Base-by-base conservation (phyloP, 2,888 invertebrate species). In the Eustalomyia histrio region DNA sequence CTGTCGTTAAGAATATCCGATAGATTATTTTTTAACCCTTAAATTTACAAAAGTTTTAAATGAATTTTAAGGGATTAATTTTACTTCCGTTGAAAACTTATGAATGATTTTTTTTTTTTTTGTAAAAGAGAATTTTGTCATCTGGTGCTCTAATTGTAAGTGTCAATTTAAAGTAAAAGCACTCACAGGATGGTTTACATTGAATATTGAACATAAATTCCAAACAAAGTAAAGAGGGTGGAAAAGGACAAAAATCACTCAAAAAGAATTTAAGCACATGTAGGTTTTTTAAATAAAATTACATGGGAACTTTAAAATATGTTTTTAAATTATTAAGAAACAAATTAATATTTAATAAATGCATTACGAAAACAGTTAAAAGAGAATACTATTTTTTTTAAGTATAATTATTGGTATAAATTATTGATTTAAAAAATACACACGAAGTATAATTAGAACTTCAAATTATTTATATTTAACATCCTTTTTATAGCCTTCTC, bases 261-360 rank as follows among this genome's bases (percentile, higher is more conserved):
- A 52, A 60, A 50, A 43, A n/a, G 6, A 43, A 14, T 39, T 43
- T 43, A 43, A 60, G 33, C 50, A 60, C 50, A 60, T 71, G 69
- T 47, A n/a, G 3, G 29, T 29, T 6, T 47, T 47, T 47, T 47
- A n/a, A 47, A 47, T 10, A n/a, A 47, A 47, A 47, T 47, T 47
- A n/a, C n/a, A 47, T 73, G 73, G 57, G 73, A 73, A 73, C 35
- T 73, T 52, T 0, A 21, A 73, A 73, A 73, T 33, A 47, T 73
- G 73, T 58, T 33, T 33, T n/a, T 57, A 12, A 73, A 73, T 65
- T 65, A 24, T 73, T 64, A 17, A 64, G 35, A 53, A 65, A 52
- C 12, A 17, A 14, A 65, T 6, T 29, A 29, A 43, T 39, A 12
- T 39, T 12, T 39, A 12, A 12, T 39, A 12, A 39, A 39, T 5